phyloP scores from a whole-genome alignment of 2,113 vertebrate species.

The Tympanuchus pallidicinctus region DNA sequence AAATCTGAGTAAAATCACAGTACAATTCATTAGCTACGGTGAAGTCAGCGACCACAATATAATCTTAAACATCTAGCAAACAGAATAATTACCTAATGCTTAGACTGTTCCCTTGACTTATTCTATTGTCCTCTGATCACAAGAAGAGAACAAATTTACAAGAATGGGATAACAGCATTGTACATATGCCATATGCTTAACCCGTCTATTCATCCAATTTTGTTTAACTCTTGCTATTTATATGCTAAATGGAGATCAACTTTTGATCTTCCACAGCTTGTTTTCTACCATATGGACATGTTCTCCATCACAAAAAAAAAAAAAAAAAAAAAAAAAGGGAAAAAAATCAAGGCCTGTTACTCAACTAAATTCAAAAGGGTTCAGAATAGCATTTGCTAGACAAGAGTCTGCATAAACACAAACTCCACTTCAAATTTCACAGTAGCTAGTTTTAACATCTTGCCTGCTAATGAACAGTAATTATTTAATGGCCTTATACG shows the following conservation, averaged over 20 bases:
- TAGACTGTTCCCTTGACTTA: background rate
- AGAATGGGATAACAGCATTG: conserved; percentile 19
- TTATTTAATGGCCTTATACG: background rate
- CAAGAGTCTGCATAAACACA: conserved; percentile 3
- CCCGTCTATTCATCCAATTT: conserved; percentile 56
- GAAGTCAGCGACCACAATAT: background rate
- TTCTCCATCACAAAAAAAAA: background rate
- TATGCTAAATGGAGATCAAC: conserved; percentile 48
- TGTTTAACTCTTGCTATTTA: conserved; percentile 57
- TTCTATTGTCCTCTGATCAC: conserved; percentile 43
- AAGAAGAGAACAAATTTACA: conserved; percentile 18
- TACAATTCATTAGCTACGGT: background rate
- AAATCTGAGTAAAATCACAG: background rate
- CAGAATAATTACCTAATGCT: background rate
- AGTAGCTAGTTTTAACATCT: conserved; percentile 31
- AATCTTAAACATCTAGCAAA: background rate
- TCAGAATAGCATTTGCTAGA: conserved; percentile 37
- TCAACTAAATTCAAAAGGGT: conserved; percentile 37
- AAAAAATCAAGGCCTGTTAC: background rate
- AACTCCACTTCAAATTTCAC: conserved; percentile 44
- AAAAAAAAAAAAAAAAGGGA: background rate
- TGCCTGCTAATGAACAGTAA: conserved; percentile 53
- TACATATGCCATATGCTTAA: conserved; percentile 59
- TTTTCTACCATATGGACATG: conserved; percentile 61
- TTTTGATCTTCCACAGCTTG: conserved; percentile 58